phyloP scores from a whole-genome alignment of 2,113 vertebrate species.

The Martes martes region DNA sequence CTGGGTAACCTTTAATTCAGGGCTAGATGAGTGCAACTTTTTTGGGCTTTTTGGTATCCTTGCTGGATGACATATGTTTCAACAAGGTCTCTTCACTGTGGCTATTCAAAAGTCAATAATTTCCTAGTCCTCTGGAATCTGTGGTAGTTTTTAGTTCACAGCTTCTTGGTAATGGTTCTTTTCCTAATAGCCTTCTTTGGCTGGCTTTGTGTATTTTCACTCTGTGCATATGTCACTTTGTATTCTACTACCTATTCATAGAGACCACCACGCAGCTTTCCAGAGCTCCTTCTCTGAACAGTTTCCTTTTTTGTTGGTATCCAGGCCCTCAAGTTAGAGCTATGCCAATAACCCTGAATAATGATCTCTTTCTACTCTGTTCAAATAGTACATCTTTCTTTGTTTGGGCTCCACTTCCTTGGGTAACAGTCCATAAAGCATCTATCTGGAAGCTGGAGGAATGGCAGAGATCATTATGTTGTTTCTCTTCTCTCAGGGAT shows the following conservation, averaged over 20 bases:
- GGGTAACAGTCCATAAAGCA: background rate
- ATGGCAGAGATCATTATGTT: background rate
- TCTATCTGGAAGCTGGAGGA: background rate
- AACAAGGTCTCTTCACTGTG: background rate
- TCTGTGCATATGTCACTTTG: background rate
- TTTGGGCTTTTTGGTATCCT: background rate
- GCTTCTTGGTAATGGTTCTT: background rate
- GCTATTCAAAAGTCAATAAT: background rate
- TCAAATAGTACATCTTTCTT: background rate
- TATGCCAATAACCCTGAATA: background rate
- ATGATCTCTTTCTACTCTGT: background rate
- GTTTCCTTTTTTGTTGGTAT: background rate
- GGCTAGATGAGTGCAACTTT: background rate
- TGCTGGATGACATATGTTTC: background rate
- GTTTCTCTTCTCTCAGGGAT: background rate
- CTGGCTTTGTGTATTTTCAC: background rate
- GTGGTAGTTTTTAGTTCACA: background rate
- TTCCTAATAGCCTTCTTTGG: background rate
- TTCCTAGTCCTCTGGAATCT: background rate
- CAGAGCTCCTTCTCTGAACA: background rate
- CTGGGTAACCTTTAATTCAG: background rate
- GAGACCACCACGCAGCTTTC: background rate
- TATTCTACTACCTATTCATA: background rate
- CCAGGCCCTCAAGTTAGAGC: background rate
- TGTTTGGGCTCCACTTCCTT: background rate